Evolutionary conservation across 1,140 invertebrate genomes (phyloP).

Genomic region (Sipha flava): DNA sequence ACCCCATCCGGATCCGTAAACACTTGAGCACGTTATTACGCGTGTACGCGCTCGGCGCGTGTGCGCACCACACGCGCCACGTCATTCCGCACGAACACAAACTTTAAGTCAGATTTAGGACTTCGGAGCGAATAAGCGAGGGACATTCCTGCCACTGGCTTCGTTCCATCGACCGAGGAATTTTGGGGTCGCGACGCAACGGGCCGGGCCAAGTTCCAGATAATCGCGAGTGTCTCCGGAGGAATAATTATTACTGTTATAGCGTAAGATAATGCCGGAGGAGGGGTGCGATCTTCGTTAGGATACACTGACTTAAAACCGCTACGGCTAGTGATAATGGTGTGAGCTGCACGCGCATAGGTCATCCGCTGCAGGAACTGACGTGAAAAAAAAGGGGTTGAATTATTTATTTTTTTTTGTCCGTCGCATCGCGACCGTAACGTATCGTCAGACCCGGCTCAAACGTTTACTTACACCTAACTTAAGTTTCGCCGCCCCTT

Average conservation of each 20-base stretch:
- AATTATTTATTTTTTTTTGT: no score
- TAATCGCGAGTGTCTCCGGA: conserved; percentile 7
- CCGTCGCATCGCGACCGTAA: no score
- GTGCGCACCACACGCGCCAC: background rate
- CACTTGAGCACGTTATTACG: background rate
- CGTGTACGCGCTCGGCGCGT: background rate
- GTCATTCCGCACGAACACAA: background rate
- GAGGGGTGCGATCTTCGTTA: background rate
- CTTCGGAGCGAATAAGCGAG: background rate
- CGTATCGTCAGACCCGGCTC: no score
- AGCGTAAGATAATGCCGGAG: no score
- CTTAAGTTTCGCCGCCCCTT: no score
- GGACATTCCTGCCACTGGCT: background rate
- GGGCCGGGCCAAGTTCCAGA: background rate
- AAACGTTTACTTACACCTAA: no score
- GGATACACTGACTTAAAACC: background rate
- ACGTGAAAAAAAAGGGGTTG: no score
- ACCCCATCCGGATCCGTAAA: background rate
- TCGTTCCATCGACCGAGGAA: background rate
- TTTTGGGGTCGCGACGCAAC: background rate
- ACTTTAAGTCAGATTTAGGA: conserved; percentile 9
- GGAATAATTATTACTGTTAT: background rate
- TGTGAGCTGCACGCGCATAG: no score
- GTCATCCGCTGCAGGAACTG: no score
- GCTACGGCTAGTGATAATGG: no score